Conservation (phyloP, 2,113 vertebrate species). For the Rostratula benghalensis region DNA sequence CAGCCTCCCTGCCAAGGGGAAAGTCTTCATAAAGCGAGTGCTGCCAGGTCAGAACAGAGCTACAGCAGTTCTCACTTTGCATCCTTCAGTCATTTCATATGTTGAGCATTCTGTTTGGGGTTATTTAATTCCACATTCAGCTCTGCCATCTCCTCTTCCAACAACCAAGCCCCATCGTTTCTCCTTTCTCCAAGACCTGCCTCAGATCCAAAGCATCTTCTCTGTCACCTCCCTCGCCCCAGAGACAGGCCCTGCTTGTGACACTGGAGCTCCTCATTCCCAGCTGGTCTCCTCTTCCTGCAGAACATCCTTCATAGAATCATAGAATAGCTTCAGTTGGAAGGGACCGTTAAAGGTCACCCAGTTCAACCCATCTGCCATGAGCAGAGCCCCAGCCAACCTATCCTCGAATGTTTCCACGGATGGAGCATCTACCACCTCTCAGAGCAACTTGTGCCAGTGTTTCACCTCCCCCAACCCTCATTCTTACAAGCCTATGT, state of each 20-base stretch:
- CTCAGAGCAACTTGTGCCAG: not conserved
- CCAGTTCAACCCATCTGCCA: not conserved
- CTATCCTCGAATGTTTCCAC: not conserved
- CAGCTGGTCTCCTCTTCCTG: not conserved
- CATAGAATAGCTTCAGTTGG: not conserved
- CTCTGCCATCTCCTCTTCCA: not conserved
- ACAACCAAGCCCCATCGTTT: not conserved
- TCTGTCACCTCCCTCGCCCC: not conserved
- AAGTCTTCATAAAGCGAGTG: not conserved
- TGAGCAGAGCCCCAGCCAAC: not conserved
- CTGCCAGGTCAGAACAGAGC: not conserved
- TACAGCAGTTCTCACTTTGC: not conserved
- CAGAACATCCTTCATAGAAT: not conserved
- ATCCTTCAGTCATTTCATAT: not conserved
- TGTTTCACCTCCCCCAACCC: not conserved
- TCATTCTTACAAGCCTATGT: not conserved
- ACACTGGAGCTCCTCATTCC: not conserved
- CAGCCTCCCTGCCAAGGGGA: not conserved
- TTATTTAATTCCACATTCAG: not conserved
- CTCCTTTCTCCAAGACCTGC: not conserved
- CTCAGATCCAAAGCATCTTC: not conserved
- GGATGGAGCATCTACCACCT: not conserved
- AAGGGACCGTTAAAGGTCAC: not conserved
- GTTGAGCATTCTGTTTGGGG: not conserved
- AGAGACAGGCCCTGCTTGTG: not conserved